Evolutionary conservation across 2,113 vertebrate species (phyloP), one percentile per base, ranked within the genome.

Genomic region (Struthio camelus): DNA sequence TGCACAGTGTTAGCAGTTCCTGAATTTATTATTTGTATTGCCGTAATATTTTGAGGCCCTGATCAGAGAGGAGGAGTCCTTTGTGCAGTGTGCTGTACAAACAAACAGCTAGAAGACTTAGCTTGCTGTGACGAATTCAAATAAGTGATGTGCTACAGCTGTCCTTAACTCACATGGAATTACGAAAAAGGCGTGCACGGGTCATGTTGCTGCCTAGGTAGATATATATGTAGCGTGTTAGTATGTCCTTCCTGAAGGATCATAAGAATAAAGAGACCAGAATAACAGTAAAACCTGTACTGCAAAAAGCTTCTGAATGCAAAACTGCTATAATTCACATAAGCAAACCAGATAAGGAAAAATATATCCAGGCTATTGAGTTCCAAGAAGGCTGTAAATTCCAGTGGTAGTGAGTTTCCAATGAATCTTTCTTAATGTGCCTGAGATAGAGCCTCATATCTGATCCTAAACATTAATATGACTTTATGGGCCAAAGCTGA

Each of bases 401-500:
- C 96, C 87, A 88, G 71, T 14, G 64, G 44, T 94, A 88, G 93
- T 90, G 95, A 96, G 89, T 94, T 97, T 27, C 93, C 96, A 96
- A 97, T 96, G 93, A 94, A 91, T 96, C 94, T 97, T 94, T 71
- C 94, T 71, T 95, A 97, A 95, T 87, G 79, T 91, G 89, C 71
- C 59, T 95, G 56, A 91, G 93, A 94, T 80, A 78, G 95, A 96
- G 87, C 81, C 75, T 96, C 89, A 67, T 95, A 95, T 78, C 93
- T 91, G 93, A 97, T 95, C 93, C 95, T 89, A 96, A 97, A 95
- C 91, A 95, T 97, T 96, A 94, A 97, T 96, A 96, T 89, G 93
- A 94, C 93, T 97, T 96, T 96, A 97, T 93, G 89, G 91, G 87
- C 67, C 96, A 95, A 95, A 91, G 87, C 79, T 96, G 96, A 94